Evolutionary conservation across 2,113 vertebrate species (phyloP).

Genomic region (Pelvicachromis taeniatus): DNA sequence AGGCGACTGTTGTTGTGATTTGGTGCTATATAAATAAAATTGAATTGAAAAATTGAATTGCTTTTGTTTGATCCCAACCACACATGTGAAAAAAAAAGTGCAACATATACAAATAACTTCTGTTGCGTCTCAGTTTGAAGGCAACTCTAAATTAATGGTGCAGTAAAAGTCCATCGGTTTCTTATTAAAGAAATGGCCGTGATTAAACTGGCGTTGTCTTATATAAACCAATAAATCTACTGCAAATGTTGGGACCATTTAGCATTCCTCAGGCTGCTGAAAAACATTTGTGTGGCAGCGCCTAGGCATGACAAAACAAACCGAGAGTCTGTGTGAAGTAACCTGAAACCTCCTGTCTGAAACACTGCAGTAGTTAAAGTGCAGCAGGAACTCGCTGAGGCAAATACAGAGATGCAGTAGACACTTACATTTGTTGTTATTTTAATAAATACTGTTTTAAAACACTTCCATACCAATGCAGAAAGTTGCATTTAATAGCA

Average conservation of each 20-base stretch:
- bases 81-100: not conserved
- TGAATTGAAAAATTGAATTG: too few species aligned
- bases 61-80: not conserved
- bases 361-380: not conserved
- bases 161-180: not conserved
- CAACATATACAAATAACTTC: not conserved
- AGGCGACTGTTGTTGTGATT: too few species aligned
- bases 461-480: not conserved
- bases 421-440: not conserved
- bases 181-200: not conserved
- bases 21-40: too few species aligned
- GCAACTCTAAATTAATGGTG: not conserved
- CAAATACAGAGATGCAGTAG: not conserved
- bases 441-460: not conserved
- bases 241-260: not conserved
- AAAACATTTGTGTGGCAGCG: not conserved
- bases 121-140: not conserved
- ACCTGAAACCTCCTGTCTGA: not conserved
- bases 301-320: conserved; percentile 8
- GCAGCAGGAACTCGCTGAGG: not conserved
- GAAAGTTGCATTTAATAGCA: not conserved
- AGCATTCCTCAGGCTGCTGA: not conserved
- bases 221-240: not conserved
- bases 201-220: not conserved
- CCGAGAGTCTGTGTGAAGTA: not conserved